These are phyloP conservation scores for Chelmon rostratus DNA, from an alignment of 2,797 vertebrate species.

Conservation along the genomic window DNA sequence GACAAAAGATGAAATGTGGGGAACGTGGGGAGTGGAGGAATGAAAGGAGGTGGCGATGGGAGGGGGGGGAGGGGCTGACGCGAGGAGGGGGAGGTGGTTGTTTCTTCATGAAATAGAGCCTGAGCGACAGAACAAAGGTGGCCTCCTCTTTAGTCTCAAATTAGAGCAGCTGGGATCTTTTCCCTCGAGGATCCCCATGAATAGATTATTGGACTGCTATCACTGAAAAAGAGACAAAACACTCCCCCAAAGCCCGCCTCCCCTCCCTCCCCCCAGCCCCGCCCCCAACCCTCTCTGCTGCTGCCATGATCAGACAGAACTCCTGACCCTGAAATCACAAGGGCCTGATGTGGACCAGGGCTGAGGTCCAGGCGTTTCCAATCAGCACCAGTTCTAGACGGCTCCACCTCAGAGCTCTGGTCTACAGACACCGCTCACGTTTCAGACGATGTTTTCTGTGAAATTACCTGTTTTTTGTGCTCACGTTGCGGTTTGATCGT, in stretches of 20 bases:
- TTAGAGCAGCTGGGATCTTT: conserved; percentile 88
- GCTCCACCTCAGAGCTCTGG: no score
- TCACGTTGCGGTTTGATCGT: no score
- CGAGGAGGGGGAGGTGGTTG: conserved; percentile 16
- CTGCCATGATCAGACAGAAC: neutral
- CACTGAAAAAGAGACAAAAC: conserved; percentile 46
- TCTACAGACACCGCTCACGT: no score
- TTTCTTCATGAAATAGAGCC: conserved; percentile 83
- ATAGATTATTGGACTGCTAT: conserved; percentile 71
- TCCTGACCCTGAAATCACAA: neutral
- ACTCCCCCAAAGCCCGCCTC: neutral
- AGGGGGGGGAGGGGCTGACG: conserved; percentile 13
- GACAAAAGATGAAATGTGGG: neutral
- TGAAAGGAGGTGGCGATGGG: conserved; percentile 48
- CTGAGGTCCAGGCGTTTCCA: neutral
- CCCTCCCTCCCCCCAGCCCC: neutral
- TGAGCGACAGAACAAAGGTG: conserved; percentile 69
- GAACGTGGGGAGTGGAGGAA: conserved; percentile 45
- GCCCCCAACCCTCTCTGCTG: conserved; percentile 14
- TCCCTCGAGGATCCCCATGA: conserved; percentile 70
- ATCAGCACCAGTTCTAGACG: neutral
- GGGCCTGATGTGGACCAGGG: neutral
- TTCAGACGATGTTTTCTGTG: no score
- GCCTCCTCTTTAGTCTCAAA: conserved; percentile 87
- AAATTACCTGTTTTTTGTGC: no score